Evolutionary conservation across 2,888 invertebrate genomes (phyloP), one percentile per base, ranked within the genome.

Genomic region (Adelphocoris suturalis): DNA sequence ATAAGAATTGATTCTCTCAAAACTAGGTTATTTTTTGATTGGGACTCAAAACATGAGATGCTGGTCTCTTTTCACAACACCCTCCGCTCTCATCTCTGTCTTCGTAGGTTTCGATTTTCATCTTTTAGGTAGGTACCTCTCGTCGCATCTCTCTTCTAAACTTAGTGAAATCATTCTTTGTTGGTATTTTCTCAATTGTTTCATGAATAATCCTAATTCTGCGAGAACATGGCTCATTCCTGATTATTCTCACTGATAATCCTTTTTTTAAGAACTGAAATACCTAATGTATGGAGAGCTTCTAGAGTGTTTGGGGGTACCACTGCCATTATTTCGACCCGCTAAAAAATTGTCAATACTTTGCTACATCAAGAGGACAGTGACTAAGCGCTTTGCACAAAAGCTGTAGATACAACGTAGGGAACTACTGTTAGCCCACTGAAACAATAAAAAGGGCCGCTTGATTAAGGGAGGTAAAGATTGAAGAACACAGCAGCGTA

Each of bases 181-280:
- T 52, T 13, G 52, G 52, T 52, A 61, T 3, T 61, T 61, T 61
- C 9, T 61, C 61, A 19, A 61, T 61, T 61, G 5, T 61, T 61
- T 61, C 61, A 61, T 61, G 19, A 61, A n/a, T 61, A 61, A 19
- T 61, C 61, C 61, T 61, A 61, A n/a, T n/a, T 61, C 61, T 4
- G 61, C 61, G 61, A 61, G 61, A 2, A 61, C 61, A 19, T 61
- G 61, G 2, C 61, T n/a, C n/a, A 61, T n/a, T 61, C 61, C 9
- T 14, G 61, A 61, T 19, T n/a, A n/a, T n/a, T 61, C 61, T 61
- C 61, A 9, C 61, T 61, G n/a, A 61, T 61, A 1, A 61, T 61
- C 61, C 61, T 61, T n/a, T 61, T 61, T 19, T 61, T 61, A 61
- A n/a, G 61, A 9, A n/a, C 61, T 7, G 61, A 61, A n/a, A 19